These are phyloP conservation scores for Bothrops alternatus DNA, from an alignment of 2,797 vertebrate genomes.

Conservation along the genomic window DNA sequence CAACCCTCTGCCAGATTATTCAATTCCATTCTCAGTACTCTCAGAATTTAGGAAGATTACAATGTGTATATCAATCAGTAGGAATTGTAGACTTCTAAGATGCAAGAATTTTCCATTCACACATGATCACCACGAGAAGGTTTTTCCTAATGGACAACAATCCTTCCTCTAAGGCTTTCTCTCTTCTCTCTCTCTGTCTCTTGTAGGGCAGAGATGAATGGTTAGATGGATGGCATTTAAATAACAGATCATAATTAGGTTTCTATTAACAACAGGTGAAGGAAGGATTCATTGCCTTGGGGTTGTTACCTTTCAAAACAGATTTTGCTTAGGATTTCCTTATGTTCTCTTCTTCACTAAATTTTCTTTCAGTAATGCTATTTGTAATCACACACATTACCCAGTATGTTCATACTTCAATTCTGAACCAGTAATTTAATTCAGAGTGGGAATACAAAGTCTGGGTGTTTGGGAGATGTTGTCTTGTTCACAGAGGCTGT, in stretches of 20 bases:
- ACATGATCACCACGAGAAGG: background rate
- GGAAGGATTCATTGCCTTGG: background rate
- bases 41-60: background rate
- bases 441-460: background rate
- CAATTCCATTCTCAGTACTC: background rate
- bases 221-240: background rate
- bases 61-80: too few relatives aligned
- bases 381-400: background rate
- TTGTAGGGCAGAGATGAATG: background rate
- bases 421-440: background rate
- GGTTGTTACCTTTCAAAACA: slow-evolving; percentile 9
- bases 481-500: background rate
- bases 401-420: background rate
- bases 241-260: background rate
- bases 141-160: background rate
- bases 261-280: background rate
- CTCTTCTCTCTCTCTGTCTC: background rate
- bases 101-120: background rate
- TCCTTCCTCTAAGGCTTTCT: background rate
- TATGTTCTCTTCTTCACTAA: background rate
- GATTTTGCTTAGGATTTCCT: slow-evolving; percentile 4
- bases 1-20: background rate
- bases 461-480: background rate
- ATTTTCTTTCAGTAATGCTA: background rate
- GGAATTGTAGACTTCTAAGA: background rate